These are phyloP conservation scores for Silurus meridionalis DNA, from an alignment of 2,113 vertebrate species.

Conservation along the genomic window DNA sequence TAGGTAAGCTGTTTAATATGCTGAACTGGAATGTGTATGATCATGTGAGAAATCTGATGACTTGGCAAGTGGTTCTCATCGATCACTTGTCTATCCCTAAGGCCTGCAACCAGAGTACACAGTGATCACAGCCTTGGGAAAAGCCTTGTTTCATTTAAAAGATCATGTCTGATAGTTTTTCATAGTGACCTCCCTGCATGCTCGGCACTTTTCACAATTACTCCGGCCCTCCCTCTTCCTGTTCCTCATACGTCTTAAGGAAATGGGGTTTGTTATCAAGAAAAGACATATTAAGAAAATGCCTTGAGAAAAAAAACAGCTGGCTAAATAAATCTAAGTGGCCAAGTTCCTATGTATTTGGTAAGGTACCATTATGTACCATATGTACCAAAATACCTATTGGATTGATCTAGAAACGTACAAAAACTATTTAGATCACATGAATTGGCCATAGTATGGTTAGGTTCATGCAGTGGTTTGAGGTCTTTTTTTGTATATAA, in stretches of 20 bases:
- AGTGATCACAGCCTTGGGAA: constrained; percentile 6
- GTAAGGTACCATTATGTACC: not conserved
- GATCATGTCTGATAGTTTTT: constrained; percentile 32
- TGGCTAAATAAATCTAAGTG: constrained; percentile 15
- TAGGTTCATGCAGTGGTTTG: not conserved
- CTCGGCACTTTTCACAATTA: constrained; percentile 49
- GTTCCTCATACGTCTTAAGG: constrained; percentile 47
- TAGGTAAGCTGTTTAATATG: constrained; percentile 24
- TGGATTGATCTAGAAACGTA: not conserved
- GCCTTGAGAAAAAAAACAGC: constrained; percentile 32
- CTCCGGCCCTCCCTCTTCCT: constrained; percentile 44
- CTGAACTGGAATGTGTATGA: constrained; percentile 2
- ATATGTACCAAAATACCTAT: not conserved
- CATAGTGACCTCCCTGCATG: constrained; percentile 21
- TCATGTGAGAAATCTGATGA: constrained; percentile 24
- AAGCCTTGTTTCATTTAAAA: not conserved
- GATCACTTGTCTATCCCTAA: not conserved
- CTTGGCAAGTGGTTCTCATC: constrained; percentile 7
- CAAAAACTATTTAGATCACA: not conserved
- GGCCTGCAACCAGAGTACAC: constrained; percentile 11
- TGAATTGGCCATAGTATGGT: not conserved
- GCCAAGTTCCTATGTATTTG: not conserved
- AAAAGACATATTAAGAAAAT: constrained; percentile 55
- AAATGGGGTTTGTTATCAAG: constrained; percentile 56
- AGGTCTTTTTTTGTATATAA: not conserved